Evolutionary conservation across 2,113 vertebrate species (phyloP), one percentile per base, ranked within the genome.

Genomic region (Saguinus midas): DNA sequence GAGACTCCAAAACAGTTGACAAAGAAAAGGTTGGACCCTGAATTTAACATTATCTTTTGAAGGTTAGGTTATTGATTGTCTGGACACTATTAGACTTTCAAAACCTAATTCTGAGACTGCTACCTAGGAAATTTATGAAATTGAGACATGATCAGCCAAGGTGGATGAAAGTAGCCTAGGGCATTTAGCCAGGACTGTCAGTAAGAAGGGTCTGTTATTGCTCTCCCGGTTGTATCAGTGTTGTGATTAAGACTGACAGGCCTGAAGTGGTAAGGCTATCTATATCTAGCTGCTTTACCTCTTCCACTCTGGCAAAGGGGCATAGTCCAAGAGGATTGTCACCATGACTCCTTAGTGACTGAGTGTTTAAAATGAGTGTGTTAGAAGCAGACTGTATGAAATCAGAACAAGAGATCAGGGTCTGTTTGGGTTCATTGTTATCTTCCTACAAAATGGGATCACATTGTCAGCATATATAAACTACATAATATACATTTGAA

Each of bases 51-150:
- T 81, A 52, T 72, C 43, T 88, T 88, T 64, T 87, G 55, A 96
- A 97, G 81, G 50, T 94, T 85, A 88, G 58, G 52, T 32, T 96
- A 96, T 94, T 94, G 93, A 94, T 96, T 94, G 96, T 21, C 72
- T 86, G 64, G 64, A 78, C 25, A 70, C n/a, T 78, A 72, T 96
- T 92, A 50, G 76, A 95, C 52, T 88, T 97, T 86, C 52, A 88
- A 96, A 87, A 81, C 81, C 72, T 50, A 84, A 55, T 90, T 87
- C 57, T 85, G 85, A 90, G 83, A 78, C 64, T 50, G 50, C 95
- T 96, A 61, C 80, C 21, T 92, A 64, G 88, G 40, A 96, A 94
- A 84, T 52, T 79, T 90, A 95, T 96, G 95, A 91, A 96, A 79
- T 23, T 92, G 80, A 92, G 85, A 96, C 70, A 66, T 87, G 84